Evolutionary conservation across 2,797 vertebrate species (phyloP), one percentile per base, ranked within the genome.

Genomic region (Spondyliosoma cantharus): DNA sequence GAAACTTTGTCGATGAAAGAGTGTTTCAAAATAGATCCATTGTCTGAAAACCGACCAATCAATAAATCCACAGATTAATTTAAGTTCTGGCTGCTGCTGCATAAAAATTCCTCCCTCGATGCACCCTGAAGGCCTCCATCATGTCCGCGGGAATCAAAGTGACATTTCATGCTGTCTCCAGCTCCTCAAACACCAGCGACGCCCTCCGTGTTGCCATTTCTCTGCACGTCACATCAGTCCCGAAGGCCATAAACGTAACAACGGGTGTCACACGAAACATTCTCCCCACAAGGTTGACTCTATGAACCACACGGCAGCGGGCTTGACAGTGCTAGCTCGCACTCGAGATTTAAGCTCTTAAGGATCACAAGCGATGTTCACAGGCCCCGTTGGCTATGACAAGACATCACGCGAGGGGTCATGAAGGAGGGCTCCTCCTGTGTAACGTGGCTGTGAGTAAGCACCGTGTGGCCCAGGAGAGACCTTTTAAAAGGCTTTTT

Each of bases 401-500:
- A 17, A 67, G 71, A 68, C 80, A n/a, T 90, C 84, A 83, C 25
- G 65, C 64, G 5, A 82, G 67, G 25, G 68, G 75, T 92, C 86
- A 84, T 17, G 45, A 60, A 80, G 60, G 45, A 68, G 63, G 37
- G 63, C 69, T 78, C 50, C 42, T 79, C 61, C 67, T 25, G 79
- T 81, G 78, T 49, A 81, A 83, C 81, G 45, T 1, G 19, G 59
- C 66, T n/a, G 25, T 52, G 73, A 84, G 58, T 58, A 42, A 80
- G 71, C 53, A 25, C 22, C 56, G 59, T 42, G 77, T 66, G 80
- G 62, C 85, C 83, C 71, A 17, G 22, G 67, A 78, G 88, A 81
- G 68, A 67, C 74, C 70, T 82, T 83, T 83, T 86, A 83, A 91
- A 92, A 92, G 81, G 80, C 80, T 87, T 90, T 37, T 87, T 87